Evolutionary conservation across 2,797 vertebrate genomes (phyloP).

Genomic region (Gastrophryne carolinensis): DNA sequence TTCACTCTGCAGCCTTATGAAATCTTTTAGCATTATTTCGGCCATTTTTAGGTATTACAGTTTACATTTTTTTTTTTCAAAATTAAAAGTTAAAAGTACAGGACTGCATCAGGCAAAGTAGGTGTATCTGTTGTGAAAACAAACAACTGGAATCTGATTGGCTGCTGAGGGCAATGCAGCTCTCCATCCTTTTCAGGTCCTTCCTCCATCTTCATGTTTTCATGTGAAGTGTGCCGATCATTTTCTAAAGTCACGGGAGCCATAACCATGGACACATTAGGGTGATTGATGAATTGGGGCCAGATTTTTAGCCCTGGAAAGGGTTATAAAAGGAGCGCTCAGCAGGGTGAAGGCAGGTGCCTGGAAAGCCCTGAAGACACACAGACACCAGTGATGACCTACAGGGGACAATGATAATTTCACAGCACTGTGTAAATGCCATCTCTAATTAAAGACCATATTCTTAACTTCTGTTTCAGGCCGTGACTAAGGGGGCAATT

Average conservation of each 20-base stretch:
- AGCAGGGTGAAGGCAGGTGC: background rate
- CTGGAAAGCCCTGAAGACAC: background rate
- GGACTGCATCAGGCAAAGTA: too few species aligned
- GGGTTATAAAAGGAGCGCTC: background rate
- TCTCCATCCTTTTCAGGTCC: too few species aligned
- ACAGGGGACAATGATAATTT: background rate
- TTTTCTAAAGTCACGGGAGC: background rate
- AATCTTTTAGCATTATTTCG: too few species aligned
- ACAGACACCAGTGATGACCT: background rate
- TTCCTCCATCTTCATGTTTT: too few species aligned
- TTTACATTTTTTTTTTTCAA: too few species aligned
- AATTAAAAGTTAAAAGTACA: too few species aligned
- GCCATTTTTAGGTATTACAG: too few species aligned
- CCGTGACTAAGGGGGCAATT: too few species aligned
- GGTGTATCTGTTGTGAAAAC: too few species aligned
- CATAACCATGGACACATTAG: background rate
- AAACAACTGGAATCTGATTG: too few species aligned
- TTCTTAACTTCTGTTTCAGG: background rate
- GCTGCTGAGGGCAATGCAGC: too few species aligned
- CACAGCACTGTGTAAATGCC: background rate
- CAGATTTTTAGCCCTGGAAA: background rate
- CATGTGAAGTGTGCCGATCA: background rate
- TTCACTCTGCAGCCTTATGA: too few species aligned
- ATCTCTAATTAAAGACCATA: background rate
- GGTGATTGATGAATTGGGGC: constrained; percentile 1